Conservation (phyloP, 1,140 invertebrate species). For the Atta cephalotes region DNA sequence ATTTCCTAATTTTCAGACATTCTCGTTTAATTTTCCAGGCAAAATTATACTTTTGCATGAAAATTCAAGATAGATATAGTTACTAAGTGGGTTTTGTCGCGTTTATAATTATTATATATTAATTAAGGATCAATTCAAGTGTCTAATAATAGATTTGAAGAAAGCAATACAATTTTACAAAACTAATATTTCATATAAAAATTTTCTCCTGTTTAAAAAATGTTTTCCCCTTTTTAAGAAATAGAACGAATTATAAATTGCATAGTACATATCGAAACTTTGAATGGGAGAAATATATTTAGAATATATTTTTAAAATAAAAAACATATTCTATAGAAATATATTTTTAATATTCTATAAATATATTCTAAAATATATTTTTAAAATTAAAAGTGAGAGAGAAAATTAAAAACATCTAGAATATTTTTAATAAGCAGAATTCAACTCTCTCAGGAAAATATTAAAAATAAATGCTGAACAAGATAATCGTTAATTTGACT, state of each 20-base stretch:
- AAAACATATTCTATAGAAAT: neutral
- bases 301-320: neutral
- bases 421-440: neutral
- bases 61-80: conserved; percentile 10
- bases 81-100: neutral
- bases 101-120: neutral
- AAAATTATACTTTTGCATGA: conserved; percentile 11
- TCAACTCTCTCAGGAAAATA: neutral
- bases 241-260: neutral
- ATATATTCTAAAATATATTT: too few relatives aligned
- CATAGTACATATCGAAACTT: neutral
- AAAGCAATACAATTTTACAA: neutral
- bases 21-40: neutral
- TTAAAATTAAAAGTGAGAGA: too few relatives aligned
- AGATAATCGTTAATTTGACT: neutral
- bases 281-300: neutral
- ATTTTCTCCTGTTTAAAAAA: neutral
- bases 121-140: neutral
- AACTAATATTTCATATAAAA: neutral
- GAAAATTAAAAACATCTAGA: neutral
- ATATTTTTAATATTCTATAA: too few relatives aligned
- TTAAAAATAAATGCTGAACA: neutral
- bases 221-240: too few relatives aligned
- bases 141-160: neutral
- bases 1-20: conserved; percentile 1